Percentiles rank a stretch among this genome's conserved stretches.
Conservation (phyloP, 2,113 vertebrate species). For the Hylia prasina region DNA sequence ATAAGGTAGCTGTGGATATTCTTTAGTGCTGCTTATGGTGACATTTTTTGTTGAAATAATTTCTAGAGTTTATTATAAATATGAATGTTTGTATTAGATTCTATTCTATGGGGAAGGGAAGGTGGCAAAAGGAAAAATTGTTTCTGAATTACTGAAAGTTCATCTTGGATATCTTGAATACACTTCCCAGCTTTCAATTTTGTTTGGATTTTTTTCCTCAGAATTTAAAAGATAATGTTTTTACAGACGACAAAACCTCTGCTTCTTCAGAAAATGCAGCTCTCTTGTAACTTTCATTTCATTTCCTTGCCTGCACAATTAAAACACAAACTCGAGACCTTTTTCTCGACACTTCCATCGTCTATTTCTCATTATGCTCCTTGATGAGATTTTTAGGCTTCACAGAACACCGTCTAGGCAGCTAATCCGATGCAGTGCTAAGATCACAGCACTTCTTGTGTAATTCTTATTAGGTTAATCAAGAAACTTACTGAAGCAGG, state of each 20-base stretch:
- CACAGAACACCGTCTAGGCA: slow-evolving; percentile 17
- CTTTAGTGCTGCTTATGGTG: not conserved
- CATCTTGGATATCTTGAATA: not conserved
- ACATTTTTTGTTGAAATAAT: not conserved
- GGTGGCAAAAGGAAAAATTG: not conserved
- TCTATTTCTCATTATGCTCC: slow-evolving; percentile 48
- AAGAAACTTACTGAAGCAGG: slow-evolving; percentile 68
- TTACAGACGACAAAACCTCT: not conserved
- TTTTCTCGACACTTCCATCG: not conserved
- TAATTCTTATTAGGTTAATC: slow-evolving; percentile 64
- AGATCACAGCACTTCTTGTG: slow-evolving; percentile 56
- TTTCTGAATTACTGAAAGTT: not conserved
- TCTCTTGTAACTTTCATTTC: slow-evolving; percentile 30
- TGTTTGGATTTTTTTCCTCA: not conserved
- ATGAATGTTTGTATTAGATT: not conserved
- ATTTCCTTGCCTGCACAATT: slow-evolving; percentile 20
- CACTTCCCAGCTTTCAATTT: not conserved
- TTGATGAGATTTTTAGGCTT: slow-evolving; percentile 52
- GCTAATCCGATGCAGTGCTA: slow-evolving; percentile 51
- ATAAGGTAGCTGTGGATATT: not conserved
- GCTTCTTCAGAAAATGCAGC: not conserved
- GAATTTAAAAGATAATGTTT: not conserved
- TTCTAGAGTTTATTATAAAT: not conserved
- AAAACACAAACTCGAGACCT: slow-evolving; percentile 27
- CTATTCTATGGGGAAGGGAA: not conserved